Evolutionary conservation across 2,888 invertebrate species (phyloP).

Genomic region (Oxystoma pomonae): DNA sequence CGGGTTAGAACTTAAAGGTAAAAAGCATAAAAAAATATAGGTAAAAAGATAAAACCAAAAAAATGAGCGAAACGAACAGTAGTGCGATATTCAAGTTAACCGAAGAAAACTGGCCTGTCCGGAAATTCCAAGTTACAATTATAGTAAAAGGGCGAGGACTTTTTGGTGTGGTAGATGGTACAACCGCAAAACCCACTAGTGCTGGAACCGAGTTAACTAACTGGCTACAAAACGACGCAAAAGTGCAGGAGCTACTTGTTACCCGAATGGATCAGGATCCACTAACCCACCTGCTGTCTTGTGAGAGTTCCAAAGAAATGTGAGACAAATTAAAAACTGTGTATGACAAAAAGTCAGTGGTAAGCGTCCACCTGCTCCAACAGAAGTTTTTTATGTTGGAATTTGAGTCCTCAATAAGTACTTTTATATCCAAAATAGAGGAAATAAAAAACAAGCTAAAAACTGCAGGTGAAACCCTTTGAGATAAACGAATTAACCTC

Average conservation of each 20-base stretch:
- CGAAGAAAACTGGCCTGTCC: conserved; percentile 22
- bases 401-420: conserved; percentile 11
- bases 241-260: conserved; percentile 27
- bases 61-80: too few species aligned
- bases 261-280: conserved; percentile 24
- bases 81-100: too few species aligned
- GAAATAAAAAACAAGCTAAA: conserved; percentile 25
- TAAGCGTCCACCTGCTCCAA: conserved; percentile 20
- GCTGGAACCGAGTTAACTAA: conserved; percentile 5
- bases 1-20: too few species aligned
- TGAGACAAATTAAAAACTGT: conserved; percentile 26
- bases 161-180: too few species aligned
- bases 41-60: too few species aligned
- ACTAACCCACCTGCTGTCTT: too few species aligned
- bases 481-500: conserved; percentile 24
- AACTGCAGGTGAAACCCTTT: conserved; percentile 20
- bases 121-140: conserved; percentile 25
- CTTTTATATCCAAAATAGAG: conserved; percentile 25
- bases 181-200: too few species aligned
- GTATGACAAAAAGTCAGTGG: conserved; percentile 21
- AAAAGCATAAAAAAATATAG: too few species aligned
- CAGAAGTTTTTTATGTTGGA: conserved; percentile 20
- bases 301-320: conserved; percentile 23
- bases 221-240: conserved; percentile 26
- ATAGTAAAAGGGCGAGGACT: conserved; percentile 17